These are phyloP conservation scores for Mus minutoides DNA, from an alignment of 2,797 vertebrate genomes.

Conservation along the genomic window DNA sequence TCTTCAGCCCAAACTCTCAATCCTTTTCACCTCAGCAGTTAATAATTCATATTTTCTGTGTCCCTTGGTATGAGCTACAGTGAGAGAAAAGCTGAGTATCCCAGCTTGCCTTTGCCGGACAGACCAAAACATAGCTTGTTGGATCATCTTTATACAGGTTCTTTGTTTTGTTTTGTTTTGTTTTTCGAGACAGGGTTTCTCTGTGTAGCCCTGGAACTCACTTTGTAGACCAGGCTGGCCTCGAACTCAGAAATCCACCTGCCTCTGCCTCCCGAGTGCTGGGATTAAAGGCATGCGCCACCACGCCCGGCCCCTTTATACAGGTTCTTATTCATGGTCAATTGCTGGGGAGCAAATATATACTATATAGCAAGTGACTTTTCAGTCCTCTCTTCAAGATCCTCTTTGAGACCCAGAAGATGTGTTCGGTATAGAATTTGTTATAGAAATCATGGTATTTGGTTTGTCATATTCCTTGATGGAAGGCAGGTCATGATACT, in stretches of 20 bases:
- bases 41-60: constrained; percentile 12
- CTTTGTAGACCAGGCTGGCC: too few relatives aligned
- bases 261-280: too few relatives aligned
- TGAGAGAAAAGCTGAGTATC: not conserved
- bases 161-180: too few relatives aligned
- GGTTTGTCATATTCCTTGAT: not conserved
- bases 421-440: not conserved
- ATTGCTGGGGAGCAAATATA: not conserved
- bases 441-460: not conserved
- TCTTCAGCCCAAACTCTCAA: constrained; percentile 25
- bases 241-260: too few relatives aligned
- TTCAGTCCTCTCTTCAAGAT: not conserved
- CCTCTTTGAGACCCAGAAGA: not conserved
- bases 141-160: not conserved
- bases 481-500: not conserved
- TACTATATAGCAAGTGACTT: not conserved
- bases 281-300: too few relatives aligned
- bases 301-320: too few relatives aligned
- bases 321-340: not conserved
- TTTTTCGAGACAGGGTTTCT: too few relatives aligned
- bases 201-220: too few relatives aligned
- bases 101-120: not conserved
- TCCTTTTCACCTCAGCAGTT: not conserved
- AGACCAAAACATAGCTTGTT: not conserved
- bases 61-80: not conserved